These are phyloP conservation scores for Sphaerophoria taeniata DNA, from an alignment of 2,888 invertebrate species.

Conservation along the genomic window DNA sequence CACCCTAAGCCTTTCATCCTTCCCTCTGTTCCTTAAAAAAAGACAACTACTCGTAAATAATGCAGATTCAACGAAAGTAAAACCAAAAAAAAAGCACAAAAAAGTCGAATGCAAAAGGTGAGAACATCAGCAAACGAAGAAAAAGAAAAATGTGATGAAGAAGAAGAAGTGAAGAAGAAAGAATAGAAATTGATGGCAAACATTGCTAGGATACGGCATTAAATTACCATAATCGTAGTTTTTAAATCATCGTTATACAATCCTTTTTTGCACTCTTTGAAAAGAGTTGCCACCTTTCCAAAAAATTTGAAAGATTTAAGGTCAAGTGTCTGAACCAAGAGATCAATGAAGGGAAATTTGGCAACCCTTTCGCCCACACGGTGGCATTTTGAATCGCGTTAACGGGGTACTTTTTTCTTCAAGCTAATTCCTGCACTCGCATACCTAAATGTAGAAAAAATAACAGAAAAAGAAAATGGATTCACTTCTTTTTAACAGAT, in stretches of 20 bases:
- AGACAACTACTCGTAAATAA: too few species aligned
- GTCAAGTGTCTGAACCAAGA: too few species aligned
- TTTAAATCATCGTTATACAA: constrained; percentile 71
- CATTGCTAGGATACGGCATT: constrained; percentile 69
- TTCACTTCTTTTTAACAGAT: constrained; percentile 39
- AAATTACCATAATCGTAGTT: constrained; percentile 74
- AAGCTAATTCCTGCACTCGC: too few species aligned
- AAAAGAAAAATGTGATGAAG: too few species aligned
- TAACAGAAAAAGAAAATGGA: constrained; percentile 59
- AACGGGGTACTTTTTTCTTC: constrained; percentile 48
- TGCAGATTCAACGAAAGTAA: constrained; percentile 52
- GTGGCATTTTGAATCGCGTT: constrained; percentile 1
- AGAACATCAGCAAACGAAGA: constrained; percentile 56
- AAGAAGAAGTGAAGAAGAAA: constrained; percentile 44
- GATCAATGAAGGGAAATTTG: too few species aligned
- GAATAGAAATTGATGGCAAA: constrained; percentile 71
- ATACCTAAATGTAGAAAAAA: too few species aligned
- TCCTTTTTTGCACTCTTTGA: constrained; percentile 35
- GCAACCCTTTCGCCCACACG: background rate
- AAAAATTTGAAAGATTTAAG: background rate
- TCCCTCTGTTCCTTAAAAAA: constrained; percentile 11
- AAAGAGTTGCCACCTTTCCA: background rate
- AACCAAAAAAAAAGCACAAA: background rate
- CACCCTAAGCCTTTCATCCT: constrained; percentile 34
- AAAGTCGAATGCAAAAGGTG: constrained; percentile 50